These are phyloP conservation scores for Chaetops frenatus DNA, from an alignment of 2,113 vertebrate species.

Conservation along the genomic window DNA sequence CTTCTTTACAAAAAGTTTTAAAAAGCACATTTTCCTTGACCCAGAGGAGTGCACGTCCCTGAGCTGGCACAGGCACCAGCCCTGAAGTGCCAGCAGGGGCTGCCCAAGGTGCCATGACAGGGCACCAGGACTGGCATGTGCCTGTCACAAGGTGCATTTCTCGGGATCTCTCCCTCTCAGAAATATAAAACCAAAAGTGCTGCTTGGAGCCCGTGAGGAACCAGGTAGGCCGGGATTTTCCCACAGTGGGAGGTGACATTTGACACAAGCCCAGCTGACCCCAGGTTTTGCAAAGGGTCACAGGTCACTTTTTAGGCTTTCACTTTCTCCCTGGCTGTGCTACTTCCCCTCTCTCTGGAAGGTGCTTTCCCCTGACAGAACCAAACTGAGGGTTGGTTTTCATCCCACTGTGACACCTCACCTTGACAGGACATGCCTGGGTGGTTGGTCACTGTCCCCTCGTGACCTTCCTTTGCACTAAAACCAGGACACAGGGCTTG, in stretches of 20 bases:
- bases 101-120: background rate
- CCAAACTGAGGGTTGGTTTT: background rate
- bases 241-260: background rate
- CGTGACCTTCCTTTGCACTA: background rate
- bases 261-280: background rate
- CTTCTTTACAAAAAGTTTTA: background rate
- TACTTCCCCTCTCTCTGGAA: background rate
- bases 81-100: background rate
- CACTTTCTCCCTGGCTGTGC: background rate
- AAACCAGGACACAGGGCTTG: background rate
- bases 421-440: background rate
- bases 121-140: background rate
- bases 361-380: background rate
- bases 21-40: background rate
- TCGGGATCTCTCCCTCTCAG: background rate
- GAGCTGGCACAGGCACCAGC: background rate
- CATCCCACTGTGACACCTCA: background rate
- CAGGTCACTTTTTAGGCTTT: background rate
- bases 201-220: background rate
- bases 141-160: background rate
- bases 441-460: background rate
- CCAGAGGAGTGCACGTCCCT: rapidly evolving
- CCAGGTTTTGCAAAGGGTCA: background rate
- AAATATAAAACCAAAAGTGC: background rate
- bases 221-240: background rate